Conservation (phyloP, 1,140 invertebrate genomes). For the Brachionus rotundiformis region DNA sequence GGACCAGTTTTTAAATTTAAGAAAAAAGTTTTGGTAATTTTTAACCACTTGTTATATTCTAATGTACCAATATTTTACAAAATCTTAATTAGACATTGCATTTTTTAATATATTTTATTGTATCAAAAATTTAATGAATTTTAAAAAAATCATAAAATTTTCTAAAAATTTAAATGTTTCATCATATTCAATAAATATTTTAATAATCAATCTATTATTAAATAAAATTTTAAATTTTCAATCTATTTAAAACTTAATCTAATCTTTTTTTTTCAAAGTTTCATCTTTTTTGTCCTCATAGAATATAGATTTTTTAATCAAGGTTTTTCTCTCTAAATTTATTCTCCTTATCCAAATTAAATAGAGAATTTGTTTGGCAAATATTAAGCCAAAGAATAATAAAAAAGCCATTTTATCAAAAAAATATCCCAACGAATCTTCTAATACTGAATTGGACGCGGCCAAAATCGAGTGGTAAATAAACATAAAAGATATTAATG, state of each 20-base stretch:
- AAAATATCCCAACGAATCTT: conserved; percentile 4
- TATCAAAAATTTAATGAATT: too few relatives aligned
- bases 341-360: not conserved
- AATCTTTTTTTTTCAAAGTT: not conserved
- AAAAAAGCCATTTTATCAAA: conserved; percentile 41
- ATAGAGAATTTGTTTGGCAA: conserved; percentile 15
- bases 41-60: too few relatives aligned
- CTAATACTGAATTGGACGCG: not conserved
- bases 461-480: conserved; percentile 44
- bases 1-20: too few relatives aligned
- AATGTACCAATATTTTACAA: too few relatives aligned
- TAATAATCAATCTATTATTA: too few relatives aligned
- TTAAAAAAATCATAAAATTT: too few relatives aligned
- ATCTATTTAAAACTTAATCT: not conserved
- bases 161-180: too few relatives aligned
- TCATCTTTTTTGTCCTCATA: not conserved
- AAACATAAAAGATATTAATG: conserved; percentile 3
- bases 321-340: not conserved
- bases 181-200: too few relatives aligned
- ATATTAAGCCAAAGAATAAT: not conserved
- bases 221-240: too few relatives aligned
- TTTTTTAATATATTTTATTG: too few relatives aligned
- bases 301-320: not conserved
- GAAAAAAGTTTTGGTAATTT: too few relatives aligned
- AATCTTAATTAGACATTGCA: too few relatives aligned